Base-by-base conservation (phyloP, 2,797 vertebrate species). In the Cossypha heuglini region DNA sequence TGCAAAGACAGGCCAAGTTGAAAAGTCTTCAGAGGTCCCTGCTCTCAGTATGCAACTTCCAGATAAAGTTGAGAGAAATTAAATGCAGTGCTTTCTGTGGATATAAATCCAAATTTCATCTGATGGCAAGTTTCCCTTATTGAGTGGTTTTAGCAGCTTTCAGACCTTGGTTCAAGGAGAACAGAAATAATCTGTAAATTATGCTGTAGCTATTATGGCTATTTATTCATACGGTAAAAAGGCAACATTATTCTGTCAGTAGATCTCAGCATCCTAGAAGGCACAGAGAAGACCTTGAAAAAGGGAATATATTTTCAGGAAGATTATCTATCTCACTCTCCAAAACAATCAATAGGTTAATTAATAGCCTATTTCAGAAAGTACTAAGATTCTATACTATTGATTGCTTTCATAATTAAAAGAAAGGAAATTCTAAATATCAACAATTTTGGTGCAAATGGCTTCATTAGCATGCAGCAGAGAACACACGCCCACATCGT, bases 391-490 rank as follows among this genome's bases (percentile, higher is more conserved):
- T 78, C 95, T 96, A 81, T 96, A 88, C 63, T 94, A 97, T 96
- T 80, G 95, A 96, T 96, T 71, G 35, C 83, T 97, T 96, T 92
- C 43, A 58, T 95, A 96, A 97, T 96, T 97, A 95, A 97, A 96
- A 64, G 77, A 90, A 82, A 95, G 54, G n/a, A 82, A 94, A 90
- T 96, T 94, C 88, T 92, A 95, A 96, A 94, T 97, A 97, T 81
- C 87, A 97, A 95, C 77, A 85, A 37, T 78, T 95, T 92, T 59
- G 72, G 51, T 68, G 83, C 55, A 84, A 96, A 58, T 90, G 77
- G 58, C 67, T 93, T 96, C 94, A 94, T 95, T 95, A 97, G 51
- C 74, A 95, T 93, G 68, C 24, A 5, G 49, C 76, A 72, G 82
- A 92, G 79, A 94, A 68, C 75, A 46, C 21, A 94, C 1, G 63